Evolutionary conservation across 2,888 invertebrate species (phyloP).

Genomic region (Yponomeuta malinellus): DNA sequence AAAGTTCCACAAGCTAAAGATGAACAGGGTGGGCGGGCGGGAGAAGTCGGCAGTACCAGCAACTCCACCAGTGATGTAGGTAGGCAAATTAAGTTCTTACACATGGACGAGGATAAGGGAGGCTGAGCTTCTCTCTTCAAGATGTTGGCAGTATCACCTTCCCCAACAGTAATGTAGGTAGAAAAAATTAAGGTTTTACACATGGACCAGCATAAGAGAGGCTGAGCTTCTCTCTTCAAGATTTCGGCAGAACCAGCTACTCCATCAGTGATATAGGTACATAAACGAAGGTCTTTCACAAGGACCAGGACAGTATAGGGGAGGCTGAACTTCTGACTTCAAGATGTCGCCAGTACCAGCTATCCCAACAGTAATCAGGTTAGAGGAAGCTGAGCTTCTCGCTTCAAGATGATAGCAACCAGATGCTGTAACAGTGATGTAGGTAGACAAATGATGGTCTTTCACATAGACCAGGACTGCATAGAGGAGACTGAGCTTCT

Average conservation of each 20-base stretch:
- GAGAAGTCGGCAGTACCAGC: neutral
- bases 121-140: no score
- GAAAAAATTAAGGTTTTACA: conserved; percentile 68
- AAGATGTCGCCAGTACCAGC: conserved; percentile 89
- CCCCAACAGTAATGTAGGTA: no score
- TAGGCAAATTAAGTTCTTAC: conserved; percentile 57
- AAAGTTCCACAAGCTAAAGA: no score
- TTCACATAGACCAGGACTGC: no score
- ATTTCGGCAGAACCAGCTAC: neutral
- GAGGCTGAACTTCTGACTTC: conserved; percentile 90
- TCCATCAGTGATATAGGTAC: no score
- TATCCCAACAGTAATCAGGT: conserved; percentile 34
- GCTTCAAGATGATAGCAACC: no score
- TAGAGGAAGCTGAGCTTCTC: no score
- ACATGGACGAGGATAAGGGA: conserved; percentile 76
- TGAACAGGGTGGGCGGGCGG: no score
- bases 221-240: no score
- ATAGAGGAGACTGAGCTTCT: no score
- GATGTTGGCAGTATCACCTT: neutral
- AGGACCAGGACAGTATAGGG: conserved; percentile 90
- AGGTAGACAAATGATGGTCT: no score
- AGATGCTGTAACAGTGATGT: no score
- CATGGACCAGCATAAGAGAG: conserved; percentile 71
- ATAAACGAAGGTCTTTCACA: conserved; percentile 75
- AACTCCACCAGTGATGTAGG: neutral